Conservation (phyloP, 2,113 vertebrate genomes). For the Bubo scandiacus region DNA sequence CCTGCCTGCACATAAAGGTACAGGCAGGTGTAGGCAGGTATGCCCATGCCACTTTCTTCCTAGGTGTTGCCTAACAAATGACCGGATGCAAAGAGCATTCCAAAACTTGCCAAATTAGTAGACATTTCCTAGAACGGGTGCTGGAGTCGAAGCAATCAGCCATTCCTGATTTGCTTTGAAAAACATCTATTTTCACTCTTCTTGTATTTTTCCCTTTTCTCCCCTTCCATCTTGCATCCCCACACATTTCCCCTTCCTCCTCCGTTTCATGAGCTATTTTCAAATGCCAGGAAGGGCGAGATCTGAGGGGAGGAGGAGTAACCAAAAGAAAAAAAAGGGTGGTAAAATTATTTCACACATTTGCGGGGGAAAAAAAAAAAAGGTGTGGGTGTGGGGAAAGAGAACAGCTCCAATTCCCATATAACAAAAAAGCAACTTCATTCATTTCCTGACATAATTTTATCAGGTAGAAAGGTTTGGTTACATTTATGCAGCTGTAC, state of each 20-base stretch:
- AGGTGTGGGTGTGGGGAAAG: constrained; percentile 13
- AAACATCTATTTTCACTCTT: background rate
- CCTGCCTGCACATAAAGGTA: background rate
- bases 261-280: constrained; percentile 49
- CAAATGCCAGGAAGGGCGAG: constrained; percentile 47
- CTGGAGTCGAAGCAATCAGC: background rate
- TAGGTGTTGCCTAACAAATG: background rate
- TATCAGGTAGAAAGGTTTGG: background rate
- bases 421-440: constrained; percentile 17
- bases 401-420: constrained; percentile 21
- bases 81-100: background rate
- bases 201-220: background rate
- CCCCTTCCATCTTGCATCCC: background rate
- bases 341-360: constrained; percentile 52
- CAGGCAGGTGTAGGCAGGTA: background rate
- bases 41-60: background rate
- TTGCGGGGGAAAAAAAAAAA: background rate
- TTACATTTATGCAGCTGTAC: background rate
- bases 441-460: background rate
- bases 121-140: background rate
- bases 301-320: constrained; percentile 47
- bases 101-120: background rate
- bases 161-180: background rate
- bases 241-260: constrained; percentile 28
- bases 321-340: background rate